A percentile compares a stretch with the other conserved stretches of the same genome.
Conservation (phyloP, 2,888 invertebrate species). For the Zhuqinia jingwanae region DNA sequence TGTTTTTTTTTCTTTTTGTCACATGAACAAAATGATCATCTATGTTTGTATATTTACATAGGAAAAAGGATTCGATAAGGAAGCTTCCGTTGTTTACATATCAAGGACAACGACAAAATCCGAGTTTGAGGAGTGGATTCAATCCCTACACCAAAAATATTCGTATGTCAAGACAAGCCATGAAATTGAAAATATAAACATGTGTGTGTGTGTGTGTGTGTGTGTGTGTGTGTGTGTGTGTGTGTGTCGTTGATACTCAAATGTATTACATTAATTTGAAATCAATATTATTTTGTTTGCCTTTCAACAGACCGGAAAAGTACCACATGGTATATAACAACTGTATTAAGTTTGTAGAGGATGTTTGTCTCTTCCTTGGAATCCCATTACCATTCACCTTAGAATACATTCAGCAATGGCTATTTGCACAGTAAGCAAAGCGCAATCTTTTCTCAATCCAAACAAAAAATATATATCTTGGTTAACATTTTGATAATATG, state of each 20-base stretch:
- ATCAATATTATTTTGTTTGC: constrained; percentile 27
- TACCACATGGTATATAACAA: constrained; percentile 74
- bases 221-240: background rate
- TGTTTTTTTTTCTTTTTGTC: constrained; percentile 22
- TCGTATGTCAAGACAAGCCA: constrained; percentile 60
- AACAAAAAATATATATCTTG: no score
- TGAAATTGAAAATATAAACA: background rate
- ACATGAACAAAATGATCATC: background rate
- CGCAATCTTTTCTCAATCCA: no score
- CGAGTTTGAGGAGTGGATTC: constrained; percentile 74
- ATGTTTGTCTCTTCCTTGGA: constrained; percentile 68
- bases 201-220: background rate
- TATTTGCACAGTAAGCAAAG: constrained; percentile 64
- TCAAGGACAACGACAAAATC: constrained; percentile 71
- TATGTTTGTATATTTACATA: constrained; percentile 25
- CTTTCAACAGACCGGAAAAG: constrained; percentile 58
- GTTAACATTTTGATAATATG: no score
- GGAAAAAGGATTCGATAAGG: constrained; percentile 72
- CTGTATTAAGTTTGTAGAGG: constrained; percentile 72
- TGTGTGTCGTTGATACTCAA: background rate
- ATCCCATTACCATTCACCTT: constrained; percentile 66
- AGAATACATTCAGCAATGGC: constrained; percentile 70
- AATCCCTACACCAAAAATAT: constrained; percentile 67
- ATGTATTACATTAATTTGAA: constrained; percentile 54
- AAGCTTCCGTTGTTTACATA: constrained; percentile 71